Evolutionary conservation across 2,113 vertebrate species (phyloP).

Genomic region (Eidolon helvum): DNA sequence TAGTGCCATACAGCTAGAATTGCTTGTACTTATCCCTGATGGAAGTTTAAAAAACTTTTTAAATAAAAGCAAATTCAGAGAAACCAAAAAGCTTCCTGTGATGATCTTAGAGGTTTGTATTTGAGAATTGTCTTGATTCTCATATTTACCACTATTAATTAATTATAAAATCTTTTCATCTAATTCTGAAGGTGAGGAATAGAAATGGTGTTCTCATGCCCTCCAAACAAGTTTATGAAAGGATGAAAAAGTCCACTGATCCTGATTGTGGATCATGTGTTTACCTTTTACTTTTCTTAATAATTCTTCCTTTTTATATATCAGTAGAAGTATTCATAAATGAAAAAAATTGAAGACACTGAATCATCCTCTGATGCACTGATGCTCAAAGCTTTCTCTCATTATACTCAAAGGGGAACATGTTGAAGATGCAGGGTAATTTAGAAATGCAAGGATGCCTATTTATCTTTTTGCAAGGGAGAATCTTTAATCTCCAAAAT

Average conservation of each 20-base stretch:
- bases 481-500: not conserved
- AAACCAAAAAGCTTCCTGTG: not conserved
- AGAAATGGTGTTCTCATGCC: not conserved
- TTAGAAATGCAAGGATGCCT: not conserved
- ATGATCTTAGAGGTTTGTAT: not conserved
- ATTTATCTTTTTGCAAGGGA: not conserved
- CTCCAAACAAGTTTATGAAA: not conserved
- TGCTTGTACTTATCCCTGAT: not conserved
- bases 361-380: not conserved
- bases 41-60: not conserved
- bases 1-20: not conserved
- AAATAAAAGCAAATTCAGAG: conserved; percentile 2
- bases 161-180: not conserved
- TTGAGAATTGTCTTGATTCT: not conserved
- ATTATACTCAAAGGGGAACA: not conserved
- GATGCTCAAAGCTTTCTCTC: not conserved
- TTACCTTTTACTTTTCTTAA: not conserved
- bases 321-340: not conserved
- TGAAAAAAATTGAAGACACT: not conserved
- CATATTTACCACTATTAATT: not conserved
- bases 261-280: not conserved
- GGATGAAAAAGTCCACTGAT: not conserved
- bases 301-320: not conserved
- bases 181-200: conserved; percentile 34
- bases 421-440: conserved; percentile 17